A percentile compares a stretch with the other conserved stretches of the same genome.
phyloP scores from a whole-genome alignment of 1,140 invertebrate genomes.

The Dendrolimus kikuchii region DNA sequence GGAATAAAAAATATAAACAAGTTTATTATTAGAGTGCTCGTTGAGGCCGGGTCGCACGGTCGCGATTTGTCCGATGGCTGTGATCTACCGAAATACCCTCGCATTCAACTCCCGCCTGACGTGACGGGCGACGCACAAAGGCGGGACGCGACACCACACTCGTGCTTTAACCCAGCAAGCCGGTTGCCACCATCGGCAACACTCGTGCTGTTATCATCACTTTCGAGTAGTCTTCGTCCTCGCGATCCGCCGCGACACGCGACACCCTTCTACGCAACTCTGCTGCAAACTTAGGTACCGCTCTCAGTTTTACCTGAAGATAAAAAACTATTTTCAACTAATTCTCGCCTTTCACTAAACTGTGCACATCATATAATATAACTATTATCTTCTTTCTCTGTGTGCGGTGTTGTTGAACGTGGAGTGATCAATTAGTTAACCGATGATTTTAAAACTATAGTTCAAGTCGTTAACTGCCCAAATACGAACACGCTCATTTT shows the following conservation, averaged over 20 bases:
- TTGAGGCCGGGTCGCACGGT: conserved; percentile 65
- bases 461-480: too few relatives aligned
- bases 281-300: conserved; percentile 9
- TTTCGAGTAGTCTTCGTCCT: background rate
- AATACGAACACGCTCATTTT: too few relatives aligned
- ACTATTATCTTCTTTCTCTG: too few relatives aligned
- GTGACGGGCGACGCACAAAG: conserved; percentile 43
- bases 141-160: conserved; percentile 47
- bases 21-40: conserved; percentile 69
- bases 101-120: conserved; percentile 51
- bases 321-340: conserved; percentile 3
- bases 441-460: too few relatives aligned
- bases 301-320: background rate
- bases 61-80: conserved; percentile 67
- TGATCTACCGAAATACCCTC: conserved; percentile 69
- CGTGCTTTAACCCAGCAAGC: conserved; percentile 33
- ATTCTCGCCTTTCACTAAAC: background rate
- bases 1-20: conserved; percentile 70
- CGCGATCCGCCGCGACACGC: conserved; percentile 2
- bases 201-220: conserved; percentile 3
- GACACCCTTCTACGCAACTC: background rate
- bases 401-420: too few relatives aligned
- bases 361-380: too few relatives aligned
- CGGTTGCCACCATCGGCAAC: conserved; percentile 30
- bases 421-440: too few relatives aligned